phyloP scores from a whole-genome alignment of 1,140 invertebrate species.

The Episyrphus balteatus region DNA sequence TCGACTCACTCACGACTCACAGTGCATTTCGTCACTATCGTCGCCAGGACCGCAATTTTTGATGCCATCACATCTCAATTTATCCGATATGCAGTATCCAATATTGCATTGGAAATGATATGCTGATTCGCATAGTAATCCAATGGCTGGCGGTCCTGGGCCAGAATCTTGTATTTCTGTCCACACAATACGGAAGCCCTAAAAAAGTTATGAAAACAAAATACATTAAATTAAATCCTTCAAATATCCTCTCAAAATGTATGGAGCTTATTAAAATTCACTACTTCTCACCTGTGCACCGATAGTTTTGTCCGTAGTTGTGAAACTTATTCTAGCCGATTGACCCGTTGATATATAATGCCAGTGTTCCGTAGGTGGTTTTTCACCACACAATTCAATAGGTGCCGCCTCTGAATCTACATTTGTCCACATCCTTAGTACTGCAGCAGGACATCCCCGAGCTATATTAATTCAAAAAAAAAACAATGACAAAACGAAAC shows the following conservation, averaged over 20 bases:
- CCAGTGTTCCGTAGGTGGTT: constrained; percentile 57
- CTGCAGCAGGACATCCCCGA: constrained; percentile 80
- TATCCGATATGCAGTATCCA: constrained; percentile 68
- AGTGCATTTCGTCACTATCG: constrained; percentile 67
- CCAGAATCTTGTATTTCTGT: constrained; percentile 61
- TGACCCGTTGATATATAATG: constrained; percentile 65
- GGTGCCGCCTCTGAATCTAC: constrained; percentile 55
- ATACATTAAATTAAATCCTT: too few species aligned
- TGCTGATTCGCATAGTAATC: constrained; percentile 33
- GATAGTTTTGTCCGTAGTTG: constrained; percentile 71
- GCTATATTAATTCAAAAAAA: constrained; percentile 40
- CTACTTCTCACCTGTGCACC: constrained; percentile 46
- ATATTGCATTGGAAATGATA: constrained; percentile 39
- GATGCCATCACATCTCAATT: constrained; percentile 63
- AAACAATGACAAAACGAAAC: neutral
- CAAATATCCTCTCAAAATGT: too few species aligned
- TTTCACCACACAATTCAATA: constrained; percentile 81
- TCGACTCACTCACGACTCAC: constrained; percentile 53
- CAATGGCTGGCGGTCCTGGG: constrained; percentile 32
- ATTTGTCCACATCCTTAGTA: constrained; percentile 76
- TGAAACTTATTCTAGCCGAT: constrained; percentile 51
- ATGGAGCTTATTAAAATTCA: too few species aligned
- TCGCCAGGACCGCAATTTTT: constrained; percentile 72
- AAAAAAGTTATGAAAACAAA: constrained; percentile 15
- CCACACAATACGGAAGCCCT: constrained; percentile 81